Base-by-base conservation (phyloP, 2,113 vertebrate genomes). In the Ancistrus triradiatus region DNA sequence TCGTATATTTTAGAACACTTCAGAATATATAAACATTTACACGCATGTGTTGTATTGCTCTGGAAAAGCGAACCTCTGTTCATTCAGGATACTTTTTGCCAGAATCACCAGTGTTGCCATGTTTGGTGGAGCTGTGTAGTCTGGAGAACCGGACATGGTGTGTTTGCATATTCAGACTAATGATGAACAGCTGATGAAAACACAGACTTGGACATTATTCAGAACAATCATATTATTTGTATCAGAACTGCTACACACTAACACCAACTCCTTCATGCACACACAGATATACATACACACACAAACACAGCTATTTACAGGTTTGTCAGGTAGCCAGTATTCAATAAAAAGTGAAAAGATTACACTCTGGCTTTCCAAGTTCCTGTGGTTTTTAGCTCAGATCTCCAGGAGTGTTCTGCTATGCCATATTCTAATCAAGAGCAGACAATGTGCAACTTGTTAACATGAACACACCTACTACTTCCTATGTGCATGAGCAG, bases 401-500 rank as follows among this genome's bases (percentile, higher is more conserved):
- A 69, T 78, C 77, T 76, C 21, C n/a, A 66, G 57, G 78, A 76
- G 73, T 79, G 72, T 77, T 63, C 75, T 74, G 73, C 65, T 71
- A 59, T 68, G 80, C 69, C 66, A 78, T 80, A 77, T 82, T 82
- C 78, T 85, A 84, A 86, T 80, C 73, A 80, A 70, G 52, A 78
- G 68, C 80, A 85, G 82, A 77, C 78, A 81, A 68, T 62, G 70
- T 79, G 76, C 70, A 77, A 76, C 80, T 81, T 80, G 69, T 80
- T 76, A 75, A 72, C 74, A 73, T n/a, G 18, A 60, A 35, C 58
- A 60, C 72, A 69, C 72, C 66, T 63, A 78, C 78, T 81, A 80
- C 80, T 75, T 79, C 67, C 74, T 63, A 66, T 77, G 64, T 60
- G 65, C 62, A 59, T 73, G 64, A 57, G 46, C 58, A 66, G 64